Conservation (phyloP, 1,140 invertebrate species). For the Hycleus cichorii region DNA sequence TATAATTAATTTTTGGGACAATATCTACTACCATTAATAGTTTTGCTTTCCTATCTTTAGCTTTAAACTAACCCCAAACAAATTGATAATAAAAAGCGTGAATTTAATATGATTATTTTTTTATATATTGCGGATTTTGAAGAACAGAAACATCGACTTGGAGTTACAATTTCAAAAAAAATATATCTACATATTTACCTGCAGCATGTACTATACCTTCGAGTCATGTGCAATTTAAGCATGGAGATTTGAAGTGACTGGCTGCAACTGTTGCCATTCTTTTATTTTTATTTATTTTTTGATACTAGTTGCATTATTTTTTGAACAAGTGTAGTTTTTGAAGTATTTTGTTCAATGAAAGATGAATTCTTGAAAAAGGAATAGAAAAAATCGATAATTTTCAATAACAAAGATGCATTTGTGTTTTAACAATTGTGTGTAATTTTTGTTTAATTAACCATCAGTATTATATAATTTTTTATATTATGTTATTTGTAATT, state of each 20-base stretch:
- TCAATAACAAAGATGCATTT: neutral
- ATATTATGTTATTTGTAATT: neutral
- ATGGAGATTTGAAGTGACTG: conserved; percentile 29
- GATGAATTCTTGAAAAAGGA: neutral
- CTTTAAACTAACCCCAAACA: too few species aligned
- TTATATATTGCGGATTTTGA: too few species aligned
- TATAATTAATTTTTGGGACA: too few species aligned
- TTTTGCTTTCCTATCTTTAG: too few species aligned
- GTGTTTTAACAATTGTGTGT: conserved; percentile 14
- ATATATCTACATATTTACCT: neutral
- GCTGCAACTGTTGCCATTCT: conserved; percentile 32
- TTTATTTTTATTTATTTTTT: conserved; percentile 1
- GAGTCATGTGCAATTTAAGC: conserved; percentile 17
- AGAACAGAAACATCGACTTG: neutral
- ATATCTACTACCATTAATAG: too few species aligned
- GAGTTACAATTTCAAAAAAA: neutral
- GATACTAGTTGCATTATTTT: neutral
- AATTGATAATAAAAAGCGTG: too few species aligned
- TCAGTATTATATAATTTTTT: too few species aligned
- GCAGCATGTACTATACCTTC: conserved; percentile 11
- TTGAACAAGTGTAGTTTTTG: neutral
- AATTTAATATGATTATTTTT: too few species aligned
- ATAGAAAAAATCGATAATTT: neutral
- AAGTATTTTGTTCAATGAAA: neutral
- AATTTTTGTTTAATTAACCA: neutral